Conservation (phyloP, 2,888 invertebrate species). For the Amblyteles armatorius region DNA sequence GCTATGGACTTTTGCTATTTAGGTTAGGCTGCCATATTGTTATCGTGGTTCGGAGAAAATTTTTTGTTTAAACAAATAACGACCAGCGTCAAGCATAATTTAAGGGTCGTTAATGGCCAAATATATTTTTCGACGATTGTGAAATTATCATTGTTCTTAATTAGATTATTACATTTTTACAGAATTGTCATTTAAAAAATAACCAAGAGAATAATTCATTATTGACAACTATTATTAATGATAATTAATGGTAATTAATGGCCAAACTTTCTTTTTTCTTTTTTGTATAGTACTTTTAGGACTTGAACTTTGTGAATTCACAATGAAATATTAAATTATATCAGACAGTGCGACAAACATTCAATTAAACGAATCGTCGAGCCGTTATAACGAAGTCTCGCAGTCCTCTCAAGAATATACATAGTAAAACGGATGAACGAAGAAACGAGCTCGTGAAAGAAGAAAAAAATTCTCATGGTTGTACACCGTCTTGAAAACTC, state of each 20-base stretch:
- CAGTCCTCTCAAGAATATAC: background rate
- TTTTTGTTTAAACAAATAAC: too few relatives aligned
- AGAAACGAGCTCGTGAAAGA: conserved; percentile 15
- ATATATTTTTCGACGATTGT: background rate
- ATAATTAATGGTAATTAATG: background rate
- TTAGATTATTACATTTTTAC: background rate
- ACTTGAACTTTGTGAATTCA: background rate
- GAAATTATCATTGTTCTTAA: background rate
- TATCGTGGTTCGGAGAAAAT: too few relatives aligned
- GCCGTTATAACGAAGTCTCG: conserved; percentile 54
- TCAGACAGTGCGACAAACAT: conserved; percentile 35
- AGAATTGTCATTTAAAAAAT: background rate
- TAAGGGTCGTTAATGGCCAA: background rate
- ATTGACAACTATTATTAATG: background rate
- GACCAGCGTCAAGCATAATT: too few relatives aligned
- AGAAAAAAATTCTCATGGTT: conserved; percentile 18
- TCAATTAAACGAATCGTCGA: conserved; percentile 58
- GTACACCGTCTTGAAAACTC: conserved; percentile 1
- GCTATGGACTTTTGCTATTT: too few relatives aligned
- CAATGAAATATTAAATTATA: conserved; percentile 34
- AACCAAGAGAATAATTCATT: too few relatives aligned
- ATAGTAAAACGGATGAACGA: conserved; percentile 31
- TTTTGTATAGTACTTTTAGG: background rate
- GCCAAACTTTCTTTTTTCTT: background rate
- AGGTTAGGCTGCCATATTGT: too few relatives aligned